phyloP scores from a whole-genome alignment of 2,797 vertebrate genomes.

The Poecile montanus region DNA sequence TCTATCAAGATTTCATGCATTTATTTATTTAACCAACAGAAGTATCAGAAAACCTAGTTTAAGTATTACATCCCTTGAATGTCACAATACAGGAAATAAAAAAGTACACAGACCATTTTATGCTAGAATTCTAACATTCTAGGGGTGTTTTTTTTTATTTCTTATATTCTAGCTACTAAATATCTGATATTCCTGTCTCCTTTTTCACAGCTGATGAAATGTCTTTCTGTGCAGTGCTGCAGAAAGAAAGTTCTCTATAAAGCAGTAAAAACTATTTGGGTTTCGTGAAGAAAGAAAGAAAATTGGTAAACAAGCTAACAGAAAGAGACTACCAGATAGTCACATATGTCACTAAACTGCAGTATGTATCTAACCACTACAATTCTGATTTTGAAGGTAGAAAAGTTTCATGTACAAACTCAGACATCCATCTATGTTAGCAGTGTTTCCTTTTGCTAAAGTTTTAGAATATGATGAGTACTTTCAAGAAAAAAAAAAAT shows the following conservation, averaged over 20 bases:
- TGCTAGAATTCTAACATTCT: background rate
- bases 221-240: background rate
- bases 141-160: fast-evolving
- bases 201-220: background rate
- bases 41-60: background rate
- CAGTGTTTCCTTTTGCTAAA: background rate
- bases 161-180: background rate
- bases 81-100: background rate
- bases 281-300: background rate
- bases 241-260: background rate
- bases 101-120: background rate
- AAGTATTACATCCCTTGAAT: background rate
- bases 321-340: background rate
- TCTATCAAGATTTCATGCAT: background rate
- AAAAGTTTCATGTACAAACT: background rate
- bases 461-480: background rate
- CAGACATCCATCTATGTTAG: background rate
- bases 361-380: background rate
- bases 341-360: background rate
- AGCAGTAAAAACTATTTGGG: background rate
- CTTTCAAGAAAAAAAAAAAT: background rate
- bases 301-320: background rate
- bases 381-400: background rate
- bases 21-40: background rate
- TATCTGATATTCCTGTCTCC: background rate